A percentile compares a stretch with the other conserved stretches of the same genome.
phyloP scores from a whole-genome alignment of 2,797 vertebrate species.

The Philypnodon macrostomus region DNA sequence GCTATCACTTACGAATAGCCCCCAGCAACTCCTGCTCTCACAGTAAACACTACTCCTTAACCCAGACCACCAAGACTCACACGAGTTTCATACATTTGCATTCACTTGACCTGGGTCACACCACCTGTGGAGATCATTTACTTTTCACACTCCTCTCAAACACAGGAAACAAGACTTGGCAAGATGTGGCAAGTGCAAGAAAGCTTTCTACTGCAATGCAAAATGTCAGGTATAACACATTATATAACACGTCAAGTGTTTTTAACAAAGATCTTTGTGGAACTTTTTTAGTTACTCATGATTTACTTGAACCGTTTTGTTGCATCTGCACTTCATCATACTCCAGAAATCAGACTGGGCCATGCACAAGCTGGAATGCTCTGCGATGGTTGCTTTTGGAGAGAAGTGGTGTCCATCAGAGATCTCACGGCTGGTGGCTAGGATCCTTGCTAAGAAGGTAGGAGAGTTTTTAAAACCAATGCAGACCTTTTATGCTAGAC shows the following conservation, averaged over 20 bases:
- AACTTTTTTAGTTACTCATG: too few relatives aligned
- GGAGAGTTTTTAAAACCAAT: conserved; percentile 21
- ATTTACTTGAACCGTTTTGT: conserved; percentile 1
- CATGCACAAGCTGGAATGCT: conserved; percentile 95
- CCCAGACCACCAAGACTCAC: conserved; percentile 3
- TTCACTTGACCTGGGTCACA: too few relatives aligned
- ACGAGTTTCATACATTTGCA: conserved; percentile 2
- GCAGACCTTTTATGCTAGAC: neutral
- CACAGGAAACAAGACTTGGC: conserved; percentile 90
- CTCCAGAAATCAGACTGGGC: conserved; percentile 89
- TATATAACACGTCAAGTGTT: too few relatives aligned
- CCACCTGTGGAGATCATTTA: too few relatives aligned
- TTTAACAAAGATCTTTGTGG: too few relatives aligned
- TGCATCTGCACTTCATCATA: neutral
- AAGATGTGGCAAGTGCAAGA: conserved; percentile 94
- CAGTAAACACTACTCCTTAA: neutral
- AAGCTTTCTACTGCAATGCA: conserved; percentile 92
- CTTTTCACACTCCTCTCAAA: conserved; percentile 2
- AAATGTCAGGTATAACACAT: conserved; percentile 92
- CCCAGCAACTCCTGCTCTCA: conserved; percentile 42
- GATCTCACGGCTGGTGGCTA: conserved; percentile 86
- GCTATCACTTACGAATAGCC: conserved; percentile 50
- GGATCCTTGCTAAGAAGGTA: conserved; percentile 91
- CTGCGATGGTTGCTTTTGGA: conserved; percentile 85
- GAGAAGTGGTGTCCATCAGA: conserved; percentile 93